These are phyloP conservation scores for Eristalis intricaria DNA, from an alignment of 2,888 invertebrate genomes.

Conservation along the genomic window DNA sequence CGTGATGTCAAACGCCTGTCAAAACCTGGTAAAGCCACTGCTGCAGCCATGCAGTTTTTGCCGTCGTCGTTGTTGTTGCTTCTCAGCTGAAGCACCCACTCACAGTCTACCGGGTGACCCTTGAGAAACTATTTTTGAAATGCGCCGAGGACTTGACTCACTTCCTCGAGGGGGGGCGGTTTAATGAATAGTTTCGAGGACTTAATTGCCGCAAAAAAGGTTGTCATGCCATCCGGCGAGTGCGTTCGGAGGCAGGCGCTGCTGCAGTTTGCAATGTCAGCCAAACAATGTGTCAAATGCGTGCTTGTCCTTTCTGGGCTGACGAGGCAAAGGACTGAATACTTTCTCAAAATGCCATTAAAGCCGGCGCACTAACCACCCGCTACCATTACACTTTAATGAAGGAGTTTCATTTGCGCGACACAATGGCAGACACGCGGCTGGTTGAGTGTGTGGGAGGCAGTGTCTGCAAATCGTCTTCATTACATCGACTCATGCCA, in stretches of 20 bases:
- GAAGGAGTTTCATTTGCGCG: conserved; percentile 33
- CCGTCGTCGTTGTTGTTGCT: background rate
- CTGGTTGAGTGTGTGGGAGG: background rate
- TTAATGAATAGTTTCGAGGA: conserved; percentile 54
- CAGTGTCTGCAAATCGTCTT: conserved; percentile 28
- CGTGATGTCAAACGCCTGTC: conserved; percentile 17
- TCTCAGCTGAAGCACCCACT: conserved; percentile 7
- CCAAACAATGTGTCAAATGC: conserved; percentile 44
- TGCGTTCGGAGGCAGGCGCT: conserved; percentile 23
- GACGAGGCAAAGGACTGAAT: conserved; percentile 1
- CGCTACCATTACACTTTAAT: conserved; percentile 49
- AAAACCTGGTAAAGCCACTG: conserved; percentile 18
- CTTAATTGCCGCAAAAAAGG: conserved; percentile 59
- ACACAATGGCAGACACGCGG: background rate
- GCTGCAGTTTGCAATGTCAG: background rate
- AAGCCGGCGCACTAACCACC: background rate
- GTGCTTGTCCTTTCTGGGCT: conserved; percentile 22
- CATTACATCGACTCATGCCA: conserved; percentile 9
- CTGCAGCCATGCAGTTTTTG: conserved; percentile 43
- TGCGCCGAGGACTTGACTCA: conserved; percentile 52
- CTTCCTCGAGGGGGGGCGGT: conserved; percentile 41
- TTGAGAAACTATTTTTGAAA: conserved; percentile 56
- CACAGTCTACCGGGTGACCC: conserved; percentile 19
- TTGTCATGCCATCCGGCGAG: conserved; percentile 26
- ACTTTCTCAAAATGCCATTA: conserved; percentile 18